phyloP scores from a whole-genome alignment of 2,888 invertebrate genomes.

The Limnephilus rhombicus region DNA sequence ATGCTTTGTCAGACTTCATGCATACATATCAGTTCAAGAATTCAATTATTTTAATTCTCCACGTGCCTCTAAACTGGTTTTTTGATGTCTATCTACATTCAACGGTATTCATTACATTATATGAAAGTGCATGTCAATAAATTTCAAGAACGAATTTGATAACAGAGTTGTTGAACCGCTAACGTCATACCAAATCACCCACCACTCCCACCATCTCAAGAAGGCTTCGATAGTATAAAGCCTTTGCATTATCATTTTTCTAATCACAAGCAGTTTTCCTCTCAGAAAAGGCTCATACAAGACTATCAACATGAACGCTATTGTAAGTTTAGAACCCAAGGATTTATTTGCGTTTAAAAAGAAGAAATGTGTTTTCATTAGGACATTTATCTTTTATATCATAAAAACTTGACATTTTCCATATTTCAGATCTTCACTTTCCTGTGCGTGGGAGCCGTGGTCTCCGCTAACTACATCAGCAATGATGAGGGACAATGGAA shows the following conservation, averaged over 20 bases:
- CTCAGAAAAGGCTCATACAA: slow-evolving; percentile 45
- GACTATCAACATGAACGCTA: slow-evolving; percentile 23
- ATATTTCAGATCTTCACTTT: slow-evolving; percentile 50
- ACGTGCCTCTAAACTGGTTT: background rate
- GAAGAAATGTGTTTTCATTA: background rate
- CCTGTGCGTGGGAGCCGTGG: slow-evolving; percentile 57
- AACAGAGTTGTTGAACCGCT: background rate
- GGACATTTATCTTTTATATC: background rate
- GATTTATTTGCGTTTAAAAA: background rate
- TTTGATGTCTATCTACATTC: background rate
- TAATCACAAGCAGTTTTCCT: slow-evolving; percentile 41
- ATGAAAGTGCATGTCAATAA: background rate
- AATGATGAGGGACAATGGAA: slow-evolving; percentile 55
- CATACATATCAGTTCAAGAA: background rate
- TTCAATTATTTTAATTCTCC: background rate
- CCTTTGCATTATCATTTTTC: background rate
- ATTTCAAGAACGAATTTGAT: background rate
- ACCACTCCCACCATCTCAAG: background rate
- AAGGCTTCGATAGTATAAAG: background rate
- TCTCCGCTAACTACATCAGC: slow-evolving; percentile 67
- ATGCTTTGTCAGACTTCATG: background rate
- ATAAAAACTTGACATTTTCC: too few species aligned
- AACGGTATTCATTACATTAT: background rate
- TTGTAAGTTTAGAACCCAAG: background rate
- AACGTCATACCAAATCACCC: background rate